Conservation (phyloP, 2,888 invertebrate species). For the Antheraea yamamai region DNA sequence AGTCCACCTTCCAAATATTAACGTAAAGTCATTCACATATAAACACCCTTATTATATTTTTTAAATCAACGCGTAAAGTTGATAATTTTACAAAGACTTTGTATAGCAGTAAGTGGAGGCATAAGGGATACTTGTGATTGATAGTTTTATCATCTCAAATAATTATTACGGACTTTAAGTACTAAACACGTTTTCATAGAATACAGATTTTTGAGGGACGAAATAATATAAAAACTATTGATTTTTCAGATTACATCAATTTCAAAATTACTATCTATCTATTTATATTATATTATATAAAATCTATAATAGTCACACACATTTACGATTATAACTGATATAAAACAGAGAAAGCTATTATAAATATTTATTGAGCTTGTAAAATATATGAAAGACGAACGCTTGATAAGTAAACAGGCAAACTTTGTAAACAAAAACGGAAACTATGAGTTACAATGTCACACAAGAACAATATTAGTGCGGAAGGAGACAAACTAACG, state of each 20-base stretch:
- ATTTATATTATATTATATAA: no score
- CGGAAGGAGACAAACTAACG: conserved; percentile 47
- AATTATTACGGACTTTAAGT: no score
- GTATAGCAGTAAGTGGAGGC: no score
- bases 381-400: neutral
- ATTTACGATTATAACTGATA: neutral
- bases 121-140: no score
- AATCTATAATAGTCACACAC: neutral
- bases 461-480: conserved; percentile 29
- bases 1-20: no score
- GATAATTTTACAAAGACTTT: no score
- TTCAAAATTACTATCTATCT: neutral
- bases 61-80: no score
- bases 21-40: no score
- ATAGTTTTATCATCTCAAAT: no score
- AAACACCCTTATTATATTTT: no score
- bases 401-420: neutral
- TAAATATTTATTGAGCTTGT: neutral
- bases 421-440: conserved; percentile 38
- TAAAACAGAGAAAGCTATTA: neutral
- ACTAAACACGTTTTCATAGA: neutral
- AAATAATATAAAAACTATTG: neutral
- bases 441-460: conserved; percentile 44
- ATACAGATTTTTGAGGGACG: neutral
- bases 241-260: neutral